phyloP scores from a whole-genome alignment of 2,797 vertebrate species.

The Allobates femoralis region DNA sequence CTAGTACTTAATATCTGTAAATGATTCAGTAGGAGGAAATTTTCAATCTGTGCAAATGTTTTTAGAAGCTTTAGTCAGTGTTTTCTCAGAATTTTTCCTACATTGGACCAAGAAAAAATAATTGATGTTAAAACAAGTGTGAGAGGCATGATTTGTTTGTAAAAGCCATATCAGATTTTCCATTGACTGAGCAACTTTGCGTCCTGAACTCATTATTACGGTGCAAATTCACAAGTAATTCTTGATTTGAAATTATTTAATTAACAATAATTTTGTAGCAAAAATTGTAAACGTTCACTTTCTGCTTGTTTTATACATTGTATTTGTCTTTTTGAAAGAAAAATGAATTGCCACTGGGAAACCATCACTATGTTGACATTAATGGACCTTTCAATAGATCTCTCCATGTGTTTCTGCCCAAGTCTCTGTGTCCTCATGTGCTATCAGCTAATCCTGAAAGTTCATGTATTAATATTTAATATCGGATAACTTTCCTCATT shows the following conservation, averaged over 20 bases:
- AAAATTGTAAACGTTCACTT: too few species aligned
- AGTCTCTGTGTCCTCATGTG: too few species aligned
- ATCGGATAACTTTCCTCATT: too few species aligned
- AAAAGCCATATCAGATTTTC: neutral
- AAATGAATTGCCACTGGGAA: too few species aligned
- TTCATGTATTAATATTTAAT: too few species aligned
- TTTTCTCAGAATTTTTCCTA: conserved; percentile 17
- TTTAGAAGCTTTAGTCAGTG: conserved; percentile 1
- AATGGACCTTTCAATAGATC: too few species aligned
- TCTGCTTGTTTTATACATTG: too few species aligned
- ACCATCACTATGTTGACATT: too few species aligned
- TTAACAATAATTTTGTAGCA: too few species aligned
- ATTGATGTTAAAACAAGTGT: neutral
- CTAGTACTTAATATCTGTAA: conserved; percentile 24
- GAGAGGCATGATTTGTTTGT: neutral
- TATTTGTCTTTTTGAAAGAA: too few species aligned
- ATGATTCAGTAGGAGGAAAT: conserved; percentile 25
- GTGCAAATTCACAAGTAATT: neutral
- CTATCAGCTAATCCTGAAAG: too few species aligned
- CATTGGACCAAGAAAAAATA: neutral
- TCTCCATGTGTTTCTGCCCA: too few species aligned
- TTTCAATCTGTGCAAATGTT: conserved; percentile 10
- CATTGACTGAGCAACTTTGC: neutral
- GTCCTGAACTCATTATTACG: neutral
- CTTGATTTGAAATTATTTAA: neutral